Conservation (phyloP, 1,140 invertebrate species). For the Eumaeus atala region DNA sequence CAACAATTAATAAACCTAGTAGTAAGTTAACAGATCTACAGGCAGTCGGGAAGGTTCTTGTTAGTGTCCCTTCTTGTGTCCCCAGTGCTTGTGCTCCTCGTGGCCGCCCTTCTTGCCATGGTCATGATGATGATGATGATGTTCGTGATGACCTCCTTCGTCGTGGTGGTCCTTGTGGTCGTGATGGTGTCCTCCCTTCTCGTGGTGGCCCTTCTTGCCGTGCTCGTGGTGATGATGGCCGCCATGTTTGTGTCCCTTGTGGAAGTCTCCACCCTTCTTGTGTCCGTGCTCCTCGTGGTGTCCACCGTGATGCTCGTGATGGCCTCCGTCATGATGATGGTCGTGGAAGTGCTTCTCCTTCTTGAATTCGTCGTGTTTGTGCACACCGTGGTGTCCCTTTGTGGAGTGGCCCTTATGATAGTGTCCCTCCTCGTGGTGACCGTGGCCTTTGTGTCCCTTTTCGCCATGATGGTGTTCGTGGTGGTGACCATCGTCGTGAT, state of each 20-base stretch:
- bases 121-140: slow-evolving; percentile 77
- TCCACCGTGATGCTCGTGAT: slow-evolving; percentile 78
- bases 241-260: slow-evolving; percentile 79
- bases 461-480: slow-evolving; percentile 82
- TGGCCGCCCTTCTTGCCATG: slow-evolving; percentile 79
- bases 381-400: slow-evolving; percentile 84
- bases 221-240: slow-evolving; percentile 79
- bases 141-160: slow-evolving; percentile 75
- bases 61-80: slow-evolving; percentile 74
- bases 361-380: slow-evolving; percentile 82
- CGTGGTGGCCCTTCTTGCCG: slow-evolving; percentile 81
- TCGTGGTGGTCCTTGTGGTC: slow-evolving; percentile 67
- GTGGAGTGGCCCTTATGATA: slow-evolving; percentile 86
- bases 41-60: slow-evolving; percentile 30
- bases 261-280: slow-evolving; percentile 80
- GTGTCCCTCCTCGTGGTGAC: slow-evolving; percentile 75
- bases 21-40: slow-evolving; percentile 33
- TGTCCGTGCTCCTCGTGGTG: slow-evolving; percentile 79
- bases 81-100: slow-evolving; percentile 71
- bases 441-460: slow-evolving; percentile 78
- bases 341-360: slow-evolving; percentile 80
- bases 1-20: slow-evolving; percentile 36
- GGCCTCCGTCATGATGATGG: slow-evolving; percentile 82
- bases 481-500: slow-evolving; percentile 82
- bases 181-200: slow-evolving; percentile 77